Evolutionary conservation across 1,140 invertebrate species (phyloP).

Genomic region (Anoplolepis gracilipes): DNA sequence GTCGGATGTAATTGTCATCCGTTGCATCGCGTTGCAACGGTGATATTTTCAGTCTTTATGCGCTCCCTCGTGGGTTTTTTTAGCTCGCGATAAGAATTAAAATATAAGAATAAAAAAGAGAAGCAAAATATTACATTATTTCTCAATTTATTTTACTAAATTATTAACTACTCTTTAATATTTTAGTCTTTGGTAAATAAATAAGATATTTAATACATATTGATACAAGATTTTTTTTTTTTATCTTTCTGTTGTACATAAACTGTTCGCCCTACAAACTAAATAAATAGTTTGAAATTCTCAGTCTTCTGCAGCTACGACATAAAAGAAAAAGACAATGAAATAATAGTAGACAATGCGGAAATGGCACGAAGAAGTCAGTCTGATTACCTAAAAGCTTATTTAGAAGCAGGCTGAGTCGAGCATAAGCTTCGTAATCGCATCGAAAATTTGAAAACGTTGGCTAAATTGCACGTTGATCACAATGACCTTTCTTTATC

Average conservation of each 20-base stretch:
- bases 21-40: background rate
- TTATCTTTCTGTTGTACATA: background rate
- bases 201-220: background rate
- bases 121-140: background rate
- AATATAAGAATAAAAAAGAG: background rate
- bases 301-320: background rate
- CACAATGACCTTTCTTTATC: slow-evolving; percentile 56
- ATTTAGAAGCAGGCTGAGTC: slow-evolving; percentile 16
- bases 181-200: background rate
- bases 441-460: slow-evolving; percentile 23
- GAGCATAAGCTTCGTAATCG: slow-evolving; percentile 44
- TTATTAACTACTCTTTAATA: background rate
- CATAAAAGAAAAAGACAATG: background rate
- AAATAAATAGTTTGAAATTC: slow-evolving; percentile 29
- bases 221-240: background rate
- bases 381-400: slow-evolving; percentile 39
- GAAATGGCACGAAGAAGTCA: slow-evolving; percentile 28
- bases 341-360: slow-evolving; percentile 42
- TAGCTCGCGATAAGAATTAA: background rate
- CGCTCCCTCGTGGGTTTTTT: background rate
- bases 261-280: background rate
- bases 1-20: slow-evolving; percentile 7
- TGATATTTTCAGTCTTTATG: background rate
- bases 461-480: background rate
- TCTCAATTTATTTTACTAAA: background rate